Conservation (phyloP, 2,797 vertebrate genomes). For the Saxicola maurus region DNA sequence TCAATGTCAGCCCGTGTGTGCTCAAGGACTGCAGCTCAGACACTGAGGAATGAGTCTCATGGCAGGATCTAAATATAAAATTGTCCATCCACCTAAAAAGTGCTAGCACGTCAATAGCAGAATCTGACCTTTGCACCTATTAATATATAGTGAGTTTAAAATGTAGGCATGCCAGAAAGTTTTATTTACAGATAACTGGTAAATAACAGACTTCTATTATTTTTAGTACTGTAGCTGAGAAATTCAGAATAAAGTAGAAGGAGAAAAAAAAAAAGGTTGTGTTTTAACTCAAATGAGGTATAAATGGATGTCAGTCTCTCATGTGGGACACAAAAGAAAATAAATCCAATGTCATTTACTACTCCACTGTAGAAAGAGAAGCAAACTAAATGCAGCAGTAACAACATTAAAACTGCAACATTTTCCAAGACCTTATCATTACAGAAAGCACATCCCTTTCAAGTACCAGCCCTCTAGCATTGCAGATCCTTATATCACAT, state of each 20-base stretch:
- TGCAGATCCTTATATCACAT: not conserved
- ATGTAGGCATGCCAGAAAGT: not conserved
- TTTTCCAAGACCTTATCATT: conserved; percentile 13
- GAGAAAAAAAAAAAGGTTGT: not conserved
- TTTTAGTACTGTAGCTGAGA: not conserved
- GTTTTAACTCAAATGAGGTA: not conserved
- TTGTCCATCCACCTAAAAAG: not conserved
- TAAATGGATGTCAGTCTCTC: not conserved
- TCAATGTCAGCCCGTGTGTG: not conserved
- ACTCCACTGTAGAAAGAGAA: not conserved
- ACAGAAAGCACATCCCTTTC: conserved; percentile 7
- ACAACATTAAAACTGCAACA: not conserved
- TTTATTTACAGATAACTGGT: not conserved
- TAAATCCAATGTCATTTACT: not conserved
- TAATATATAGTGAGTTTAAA: not conserved
- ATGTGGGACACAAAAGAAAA: not conserved
- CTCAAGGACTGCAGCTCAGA: not conserved
- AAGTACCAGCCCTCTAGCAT: not conserved
- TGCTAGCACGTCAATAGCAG: not conserved
- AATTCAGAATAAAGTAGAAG: not conserved
- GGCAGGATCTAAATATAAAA: conserved; percentile 23
- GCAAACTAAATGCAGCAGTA: conserved; percentile 16
- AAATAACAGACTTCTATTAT: not conserved
- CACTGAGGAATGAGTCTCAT: not conserved
- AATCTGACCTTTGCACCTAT: not conserved